Evolutionary conservation across 2,797 vertebrate species (phyloP).

Genomic region (Leuciscus waleckii): DNA sequence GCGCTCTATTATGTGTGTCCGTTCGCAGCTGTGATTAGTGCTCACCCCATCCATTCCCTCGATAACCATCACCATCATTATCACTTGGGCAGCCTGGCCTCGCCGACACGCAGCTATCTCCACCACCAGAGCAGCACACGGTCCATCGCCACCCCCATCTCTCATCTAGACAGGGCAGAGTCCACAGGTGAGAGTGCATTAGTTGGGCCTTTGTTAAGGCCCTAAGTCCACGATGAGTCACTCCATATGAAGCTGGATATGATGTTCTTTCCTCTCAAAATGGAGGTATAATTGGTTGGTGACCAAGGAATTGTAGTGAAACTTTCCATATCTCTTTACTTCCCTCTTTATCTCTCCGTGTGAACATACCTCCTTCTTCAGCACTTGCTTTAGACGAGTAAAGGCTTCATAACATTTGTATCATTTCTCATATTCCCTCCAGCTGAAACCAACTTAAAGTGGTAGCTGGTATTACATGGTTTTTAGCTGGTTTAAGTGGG

Average conservation of each 20-base stretch:
- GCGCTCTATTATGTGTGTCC: constrained; percentile 79
- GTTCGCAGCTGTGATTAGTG: constrained; percentile 99
- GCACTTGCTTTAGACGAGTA: neutral
- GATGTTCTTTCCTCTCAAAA: neutral
- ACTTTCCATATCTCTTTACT: neutral
- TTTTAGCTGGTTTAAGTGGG: neutral
- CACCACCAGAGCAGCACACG: constrained; percentile 88
- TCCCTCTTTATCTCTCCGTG: neutral
- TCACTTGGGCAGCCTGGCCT: constrained; percentile 97
- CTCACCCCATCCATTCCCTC: constrained; percentile 99
- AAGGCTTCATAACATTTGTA: neutral
- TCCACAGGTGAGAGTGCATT: constrained; percentile 90
- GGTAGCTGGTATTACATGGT: neutral
- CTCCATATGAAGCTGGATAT: neutral
- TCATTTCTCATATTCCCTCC: too few species aligned
- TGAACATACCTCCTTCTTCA: neutral
- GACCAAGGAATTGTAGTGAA: neutral
- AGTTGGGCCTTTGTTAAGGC: constrained; percentile 10
- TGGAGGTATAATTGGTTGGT: neutral
- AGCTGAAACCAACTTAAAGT: neutral
- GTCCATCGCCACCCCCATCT: constrained; percentile 86
- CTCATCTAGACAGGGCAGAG: constrained; percentile 95
- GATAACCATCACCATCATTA: constrained; percentile 99
- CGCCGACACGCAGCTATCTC: constrained; percentile 92
- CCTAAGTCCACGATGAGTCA: neutral